Conservation (phyloP, 1,140 invertebrate genomes). For the Ostrea edulis region DNA sequence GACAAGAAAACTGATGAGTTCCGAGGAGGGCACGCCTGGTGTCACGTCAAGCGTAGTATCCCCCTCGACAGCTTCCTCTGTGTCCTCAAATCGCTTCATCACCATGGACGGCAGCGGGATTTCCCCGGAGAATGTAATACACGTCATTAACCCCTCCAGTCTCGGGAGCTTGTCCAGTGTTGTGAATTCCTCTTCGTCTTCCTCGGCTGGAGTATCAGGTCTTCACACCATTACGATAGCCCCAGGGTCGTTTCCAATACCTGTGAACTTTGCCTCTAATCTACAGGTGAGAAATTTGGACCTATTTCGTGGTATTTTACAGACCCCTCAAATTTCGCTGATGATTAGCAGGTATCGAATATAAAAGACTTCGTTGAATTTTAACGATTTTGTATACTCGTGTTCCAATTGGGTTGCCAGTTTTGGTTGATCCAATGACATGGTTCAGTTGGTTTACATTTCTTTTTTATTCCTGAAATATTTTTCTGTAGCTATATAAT, state of each 20-base stretch:
- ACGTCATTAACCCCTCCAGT: conserved; percentile 66
- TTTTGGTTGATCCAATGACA: too few species aligned
- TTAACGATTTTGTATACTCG: too few species aligned
- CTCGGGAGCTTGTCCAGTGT: conserved; percentile 49
- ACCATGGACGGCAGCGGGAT: conserved; percentile 60
- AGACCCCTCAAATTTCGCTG: too few species aligned
- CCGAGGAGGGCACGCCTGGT: conserved; percentile 52
- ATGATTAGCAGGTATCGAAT: too few species aligned
- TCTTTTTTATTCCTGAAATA: too few species aligned
- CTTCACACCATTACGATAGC: conserved; percentile 70
- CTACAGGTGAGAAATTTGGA: not conserved
- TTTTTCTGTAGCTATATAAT: too few species aligned
- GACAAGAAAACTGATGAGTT: conserved; percentile 54
- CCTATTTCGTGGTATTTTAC: too few species aligned
- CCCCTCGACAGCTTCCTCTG: not conserved
- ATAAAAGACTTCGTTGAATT: too few species aligned
- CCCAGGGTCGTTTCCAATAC: conserved; percentile 66
- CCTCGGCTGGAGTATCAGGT: conserved; percentile 24
- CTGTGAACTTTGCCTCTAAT: conserved; percentile 58
- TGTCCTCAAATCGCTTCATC: conserved; percentile 33
- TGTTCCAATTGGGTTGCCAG: too few species aligned
- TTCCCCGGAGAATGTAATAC: conserved; percentile 70
- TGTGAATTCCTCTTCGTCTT: conserved; percentile 22
- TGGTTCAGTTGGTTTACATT: too few species aligned
- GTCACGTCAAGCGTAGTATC: conserved; percentile 12